Base-by-base conservation (phyloP, 1,140 invertebrate species). In the Drosophila rufa region DNA sequence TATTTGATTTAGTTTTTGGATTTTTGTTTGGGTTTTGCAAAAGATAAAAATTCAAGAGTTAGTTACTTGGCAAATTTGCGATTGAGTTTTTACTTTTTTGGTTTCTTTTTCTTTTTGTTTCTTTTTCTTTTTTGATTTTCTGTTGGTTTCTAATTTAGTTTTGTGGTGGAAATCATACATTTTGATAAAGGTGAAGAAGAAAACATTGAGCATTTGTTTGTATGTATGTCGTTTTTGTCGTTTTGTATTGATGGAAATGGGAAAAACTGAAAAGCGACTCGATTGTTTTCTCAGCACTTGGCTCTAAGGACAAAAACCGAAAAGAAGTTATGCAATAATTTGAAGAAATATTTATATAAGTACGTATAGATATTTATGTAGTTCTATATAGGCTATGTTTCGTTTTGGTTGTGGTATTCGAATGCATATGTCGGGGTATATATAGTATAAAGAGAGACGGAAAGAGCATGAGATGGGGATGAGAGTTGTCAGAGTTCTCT, bases 41-140 rank as follows among this genome's bases (percentile, higher is more conserved):
- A 80, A 89, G 60, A 89, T 56, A 89, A 68, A 84, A 79, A 47
- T 33, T 48, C 45, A 45, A 62, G 62, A 84, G 69, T 89, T 89
- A 89, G 80, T 87, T 68, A 65, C 62, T 42, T 76, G 75, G 76
- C 42, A 40, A 50, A 69, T 40, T 48, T 48, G 48, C 40, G 40
- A 40, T 59, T 53, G 27, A 48, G 43, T 38, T 65, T 69, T 70
- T 0, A n/a, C 56, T 64, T 46, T 62, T 59, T 33, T 47, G 47
- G 48, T 56, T 68, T 51, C 33, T 19, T 17, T 61, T 62, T 45
- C 14, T 25, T 51, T 42, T 30, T 57, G 48, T 56, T 50, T 36
- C 48, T 43, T 47, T 45, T 25, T 38, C 60, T 57, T 51, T 48
- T 74, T 67, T 59, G 75, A 33, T 42, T 45, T 77, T 55, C 22